phyloP scores from a whole-genome alignment of 2,113 vertebrate species.

The Embiotoca jacksoni region DNA sequence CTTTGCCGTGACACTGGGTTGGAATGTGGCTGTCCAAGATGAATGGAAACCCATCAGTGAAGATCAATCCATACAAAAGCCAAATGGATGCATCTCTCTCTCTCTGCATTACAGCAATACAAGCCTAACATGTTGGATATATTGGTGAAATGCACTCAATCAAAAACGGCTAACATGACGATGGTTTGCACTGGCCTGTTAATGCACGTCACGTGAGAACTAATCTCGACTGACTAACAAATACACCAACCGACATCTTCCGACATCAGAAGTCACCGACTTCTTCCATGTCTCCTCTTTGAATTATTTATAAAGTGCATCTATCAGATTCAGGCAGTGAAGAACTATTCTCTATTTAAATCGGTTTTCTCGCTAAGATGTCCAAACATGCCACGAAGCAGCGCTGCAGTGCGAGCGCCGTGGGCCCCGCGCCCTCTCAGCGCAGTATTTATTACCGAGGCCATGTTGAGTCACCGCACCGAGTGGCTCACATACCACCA shows the following conservation, averaged over 20 bases:
- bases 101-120: neutral
- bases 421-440: conserved; percentile 12
- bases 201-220: neutral
- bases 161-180: neutral
- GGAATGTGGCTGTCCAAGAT: neutral
- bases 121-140: neutral
- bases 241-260: conserved; percentile 12
- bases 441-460: conserved; percentile 37
- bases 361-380: conserved; percentile 1
- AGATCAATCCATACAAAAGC: neutral
- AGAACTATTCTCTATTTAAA: conserved; percentile 3
- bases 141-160: neutral
- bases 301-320: conserved; percentile 41
- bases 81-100: neutral
- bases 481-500: conserved; percentile 55
- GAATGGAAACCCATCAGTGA: conserved; percentile 1
- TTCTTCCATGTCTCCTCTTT: conserved; percentile 27
- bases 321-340: neutral
- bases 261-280: conserved; percentile 8
- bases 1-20: too few relatives aligned
- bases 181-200: neutral
- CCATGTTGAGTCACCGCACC: conserved; percentile 23
- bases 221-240: conserved; percentile 30
- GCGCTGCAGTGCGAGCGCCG: neutral
- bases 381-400: neutral